Evolutionary conservation across 2,888 invertebrate species (phyloP).

Genomic region (Zygogramma bicolorata): DNA sequence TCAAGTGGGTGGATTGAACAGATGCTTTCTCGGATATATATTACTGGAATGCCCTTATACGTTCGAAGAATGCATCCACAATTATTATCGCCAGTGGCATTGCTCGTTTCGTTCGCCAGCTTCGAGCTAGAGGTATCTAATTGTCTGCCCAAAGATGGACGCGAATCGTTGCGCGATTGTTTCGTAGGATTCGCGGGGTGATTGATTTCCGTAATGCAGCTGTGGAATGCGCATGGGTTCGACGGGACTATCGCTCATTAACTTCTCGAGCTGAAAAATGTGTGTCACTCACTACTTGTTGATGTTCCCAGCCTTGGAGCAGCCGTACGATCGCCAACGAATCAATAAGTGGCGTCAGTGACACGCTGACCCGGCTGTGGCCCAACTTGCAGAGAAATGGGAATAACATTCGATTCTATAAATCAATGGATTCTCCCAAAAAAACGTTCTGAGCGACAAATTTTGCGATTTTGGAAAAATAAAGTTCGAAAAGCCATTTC

Average conservation of each 20-base stretch:
- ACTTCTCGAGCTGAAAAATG: background rate
- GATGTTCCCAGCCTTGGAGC: background rate
- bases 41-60: conserved; percentile 2
- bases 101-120: background rate
- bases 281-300: conserved; percentile 3
- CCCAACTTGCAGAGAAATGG: too few species aligned
- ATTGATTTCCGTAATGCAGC: background rate
- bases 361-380: background rate
- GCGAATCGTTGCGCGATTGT: background rate
- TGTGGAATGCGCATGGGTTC: background rate
- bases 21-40: conserved; percentile 3
- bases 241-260: background rate
- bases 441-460: too few species aligned
- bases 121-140: background rate
- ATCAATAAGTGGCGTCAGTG: background rate
- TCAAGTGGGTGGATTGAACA: conserved; percentile 10
- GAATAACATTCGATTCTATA: too few species aligned
- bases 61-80: background rate
- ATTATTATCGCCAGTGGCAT: conserved; percentile 2
- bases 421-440: too few species aligned
- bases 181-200: too few species aligned
- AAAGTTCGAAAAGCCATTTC: too few species aligned
- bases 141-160: background rate
- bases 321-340: background rate
- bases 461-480: too few species aligned